Base-by-base conservation (phyloP, 23 tunicate species). In the Halocynthia aurantium region DNA sequence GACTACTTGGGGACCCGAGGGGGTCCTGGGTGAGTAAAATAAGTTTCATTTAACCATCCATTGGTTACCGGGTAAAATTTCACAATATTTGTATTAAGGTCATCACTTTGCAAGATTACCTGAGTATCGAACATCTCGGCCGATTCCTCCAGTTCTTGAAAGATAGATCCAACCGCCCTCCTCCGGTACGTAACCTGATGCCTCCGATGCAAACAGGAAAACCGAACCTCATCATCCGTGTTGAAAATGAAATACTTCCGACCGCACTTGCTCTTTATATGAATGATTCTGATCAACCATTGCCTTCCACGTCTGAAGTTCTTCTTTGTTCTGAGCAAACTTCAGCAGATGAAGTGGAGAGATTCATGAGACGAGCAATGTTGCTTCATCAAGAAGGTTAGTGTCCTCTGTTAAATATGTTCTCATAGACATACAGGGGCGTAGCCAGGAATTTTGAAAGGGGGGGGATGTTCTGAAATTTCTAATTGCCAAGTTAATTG, bases 261-360 rank as follows among this genome's bases (percentile, higher is more conserved):
- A 68, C 77, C 13, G 55, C 81, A 49, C n/a, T 86, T 7, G 75
- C 91, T 10, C 31, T 86, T 6, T 86, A 81, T 72, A 75, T 68
- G 81, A 66, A 15, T 5, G 63, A 79, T 71, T 71, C 69, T 7
- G 63, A 80, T 22, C 76, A 86, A 52, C 77, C 71, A 9, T 62
- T 86, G 13, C 91, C 91, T 11, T 61, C 91, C 19, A 15, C 57
- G 11, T 75, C 91, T n/a, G 91, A 86, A 69, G 91, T 86, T 7
- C 63, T 81, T 10, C 60, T 86, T 6, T 86, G 91, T 72, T 70
- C 81, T 21, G 76, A 80, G 52, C 17, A 44, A 18, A 86, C 91
- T 6, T 31, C 91, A 7, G n/a, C 53, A 71, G 84, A 86, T 50
- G 85, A 86, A 73, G 77, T 81, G 57, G 84, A 81, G 12, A n/a